phyloP scores from a whole-genome alignment of 64 coral and sea anemone genomes.

The Stylophora pistillata region DNA sequence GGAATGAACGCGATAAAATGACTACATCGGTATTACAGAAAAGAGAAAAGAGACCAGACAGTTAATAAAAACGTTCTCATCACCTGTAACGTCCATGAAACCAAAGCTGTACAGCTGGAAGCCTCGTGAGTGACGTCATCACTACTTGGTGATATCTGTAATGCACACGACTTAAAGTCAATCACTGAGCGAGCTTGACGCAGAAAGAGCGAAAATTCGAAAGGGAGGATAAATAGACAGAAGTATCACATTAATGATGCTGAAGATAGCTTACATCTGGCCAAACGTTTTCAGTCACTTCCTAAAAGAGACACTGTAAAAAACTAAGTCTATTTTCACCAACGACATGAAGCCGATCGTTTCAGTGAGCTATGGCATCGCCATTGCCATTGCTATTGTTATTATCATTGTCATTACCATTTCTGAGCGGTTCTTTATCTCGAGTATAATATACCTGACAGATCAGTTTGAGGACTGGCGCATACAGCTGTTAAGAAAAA shows the following conservation, averaged over 20 bases:
- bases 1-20: neutral
- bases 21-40: neutral
- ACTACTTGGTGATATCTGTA: slow-evolving; percentile 41
- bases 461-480: too few relatives aligned
- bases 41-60: too few relatives aligned
- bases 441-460: too few relatives aligned
- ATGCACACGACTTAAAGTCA: neutral
- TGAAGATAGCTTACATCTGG: too few relatives aligned
- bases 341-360: too few relatives aligned
- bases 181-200: neutral
- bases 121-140: neutral
- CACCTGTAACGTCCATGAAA: slow-evolving; percentile 89
- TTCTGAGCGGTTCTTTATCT: too few relatives aligned
- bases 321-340: too few relatives aligned
- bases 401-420: too few relatives aligned
- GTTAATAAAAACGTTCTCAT: neutral
- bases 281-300: neutral
- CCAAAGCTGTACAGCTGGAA: slow-evolving; percentile 51
- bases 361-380: too few relatives aligned
- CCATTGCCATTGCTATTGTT: too few relatives aligned
- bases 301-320: neutral
- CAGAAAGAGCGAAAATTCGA: neutral
- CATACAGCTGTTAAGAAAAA: too few relatives aligned
- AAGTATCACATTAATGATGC: neutral
- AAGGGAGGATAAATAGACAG: neutral